Conservation (phyloP, 1,140 invertebrate species). For the Druon quercuslanigerum region DNA sequence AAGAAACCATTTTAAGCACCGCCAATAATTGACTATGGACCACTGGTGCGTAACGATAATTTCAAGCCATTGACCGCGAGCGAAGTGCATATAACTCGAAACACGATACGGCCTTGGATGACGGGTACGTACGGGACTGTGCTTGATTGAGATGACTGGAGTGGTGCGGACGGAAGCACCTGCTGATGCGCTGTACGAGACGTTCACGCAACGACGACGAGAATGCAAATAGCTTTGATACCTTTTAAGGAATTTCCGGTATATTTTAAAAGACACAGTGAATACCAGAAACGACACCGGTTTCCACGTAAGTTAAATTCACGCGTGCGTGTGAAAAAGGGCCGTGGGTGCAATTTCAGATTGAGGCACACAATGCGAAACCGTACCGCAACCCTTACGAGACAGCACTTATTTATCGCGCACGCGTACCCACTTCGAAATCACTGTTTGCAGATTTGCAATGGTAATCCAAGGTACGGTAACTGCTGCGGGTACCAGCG, state of each 20-base stretch:
- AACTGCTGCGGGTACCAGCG: slow-evolving; percentile 43
- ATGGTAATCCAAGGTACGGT: neutral
- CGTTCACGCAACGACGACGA: slow-evolving; percentile 41
- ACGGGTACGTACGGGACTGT: slow-evolving; percentile 43
- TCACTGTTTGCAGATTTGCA: neutral
- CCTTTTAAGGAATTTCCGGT: slow-evolving; percentile 48
- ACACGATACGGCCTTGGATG: slow-evolving; percentile 40
- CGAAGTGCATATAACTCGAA: slow-evolving; percentile 44
- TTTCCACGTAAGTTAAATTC: slow-evolving; percentile 2
- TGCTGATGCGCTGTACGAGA: slow-evolving; percentile 45
- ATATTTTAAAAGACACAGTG: slow-evolving; percentile 45
- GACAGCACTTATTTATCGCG: neutral
- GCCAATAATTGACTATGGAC: slow-evolving; percentile 20
- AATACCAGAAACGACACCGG: slow-evolving; percentile 46
- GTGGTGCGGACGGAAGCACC: slow-evolving; percentile 50
- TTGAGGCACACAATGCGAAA: slow-evolving; percentile 1
- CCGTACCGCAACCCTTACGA: neutral
- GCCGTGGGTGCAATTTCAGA: neutral
- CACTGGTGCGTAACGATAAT: slow-evolving; percentile 28
- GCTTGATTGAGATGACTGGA: slow-evolving; percentile 53
- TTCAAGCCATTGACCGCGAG: slow-evolving; percentile 41
- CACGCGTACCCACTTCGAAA: slow-evolving; percentile 3
- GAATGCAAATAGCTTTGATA: slow-evolving; percentile 52
- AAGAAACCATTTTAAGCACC: slow-evolving; percentile 9
- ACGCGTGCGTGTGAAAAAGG: neutral